Evolutionary conservation across 2,113 vertebrate genomes (phyloP).

Genomic region (Oncorhynchus mykiss): DNA sequence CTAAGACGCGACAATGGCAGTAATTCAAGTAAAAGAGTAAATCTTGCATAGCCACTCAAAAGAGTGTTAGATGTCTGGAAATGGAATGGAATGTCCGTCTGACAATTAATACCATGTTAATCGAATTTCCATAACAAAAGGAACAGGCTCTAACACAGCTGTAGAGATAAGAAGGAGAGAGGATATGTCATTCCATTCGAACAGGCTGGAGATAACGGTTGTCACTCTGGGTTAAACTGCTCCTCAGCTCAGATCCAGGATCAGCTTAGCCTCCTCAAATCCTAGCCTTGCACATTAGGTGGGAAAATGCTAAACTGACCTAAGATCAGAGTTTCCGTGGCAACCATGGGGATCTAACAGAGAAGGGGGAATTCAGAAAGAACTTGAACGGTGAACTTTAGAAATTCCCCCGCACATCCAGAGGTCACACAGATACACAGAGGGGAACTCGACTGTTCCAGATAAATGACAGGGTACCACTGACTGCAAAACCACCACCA

Average conservation of each 20-base stretch:
- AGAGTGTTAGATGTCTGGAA: constrained; percentile 9
- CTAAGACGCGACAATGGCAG: neutral
- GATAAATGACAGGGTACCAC: constrained; percentile 37
- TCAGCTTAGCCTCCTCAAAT: neutral
- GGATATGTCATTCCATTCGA: neutral
- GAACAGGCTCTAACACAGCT: neutral
- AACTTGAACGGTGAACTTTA: neutral
- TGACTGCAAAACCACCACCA: constrained; percentile 44
- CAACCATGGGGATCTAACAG: no score
- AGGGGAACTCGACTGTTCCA: neutral
- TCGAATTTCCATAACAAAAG: constrained; percentile 11
- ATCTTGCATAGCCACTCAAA: neutral
- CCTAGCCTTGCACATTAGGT: neutral
- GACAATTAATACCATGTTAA: constrained; percentile 19
- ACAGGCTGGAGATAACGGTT: neutral
- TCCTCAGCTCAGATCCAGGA: neutral
- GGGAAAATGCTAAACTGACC: neutral
- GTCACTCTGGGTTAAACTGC: neutral
- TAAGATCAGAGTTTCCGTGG: neutral
- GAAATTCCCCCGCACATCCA: constrained; percentile 29
- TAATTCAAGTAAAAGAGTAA: constrained; percentile 3
- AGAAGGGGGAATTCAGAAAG: no score
- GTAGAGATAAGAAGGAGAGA: neutral
- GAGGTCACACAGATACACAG: constrained; percentile 20
- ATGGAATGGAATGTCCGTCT: neutral